Evolutionary conservation across 2,888 invertebrate genomes (phyloP).

Genomic region (Geotrupes spiniger): DNA sequence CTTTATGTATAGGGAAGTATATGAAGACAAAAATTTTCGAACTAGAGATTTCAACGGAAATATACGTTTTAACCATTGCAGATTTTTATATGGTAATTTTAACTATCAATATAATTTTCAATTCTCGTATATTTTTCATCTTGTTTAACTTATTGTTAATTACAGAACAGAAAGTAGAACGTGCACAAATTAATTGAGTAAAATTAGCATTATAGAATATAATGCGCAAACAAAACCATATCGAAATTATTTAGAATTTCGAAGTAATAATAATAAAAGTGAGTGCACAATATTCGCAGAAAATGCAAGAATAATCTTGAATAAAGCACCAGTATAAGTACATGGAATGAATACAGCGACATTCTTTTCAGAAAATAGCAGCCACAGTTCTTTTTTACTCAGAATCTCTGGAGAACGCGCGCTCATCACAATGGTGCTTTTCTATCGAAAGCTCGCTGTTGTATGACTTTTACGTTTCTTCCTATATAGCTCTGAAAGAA

Average conservation of each 20-base stretch:
- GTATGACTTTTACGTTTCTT: conserved; percentile 49
- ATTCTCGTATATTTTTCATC: too few relatives aligned
- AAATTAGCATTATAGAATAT: too few relatives aligned
- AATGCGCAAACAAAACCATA: too few relatives aligned
- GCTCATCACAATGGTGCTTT: conserved; percentile 43
- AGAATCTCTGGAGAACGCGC: conserved; percentile 45
- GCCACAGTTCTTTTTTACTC: conserved; percentile 46
- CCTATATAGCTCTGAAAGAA: conserved; percentile 43
- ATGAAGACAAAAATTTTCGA: too few relatives aligned
- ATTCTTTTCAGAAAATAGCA: conserved; percentile 49
- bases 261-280: conserved; percentile 15
- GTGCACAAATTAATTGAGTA: too few relatives aligned
- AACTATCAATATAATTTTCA: too few relatives aligned
- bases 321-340: conserved; percentile 37
- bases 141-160: too few relatives aligned
- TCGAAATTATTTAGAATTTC: not conserved
- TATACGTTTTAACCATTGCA: too few relatives aligned
- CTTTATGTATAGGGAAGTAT: too few relatives aligned
- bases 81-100: too few relatives aligned
- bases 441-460: conserved; percentile 46
- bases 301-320: conserved; percentile 37
- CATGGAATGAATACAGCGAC: conserved; percentile 39
- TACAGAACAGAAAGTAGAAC: too few relatives aligned
- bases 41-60: too few relatives aligned
- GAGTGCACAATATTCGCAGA: conserved; percentile 18